Evolutionary conservation across 53 echinoderm and acorn worm species (phyloP), one percentile per base, ranked within the genome.

Genomic region (Arbacia lixula): DNA sequence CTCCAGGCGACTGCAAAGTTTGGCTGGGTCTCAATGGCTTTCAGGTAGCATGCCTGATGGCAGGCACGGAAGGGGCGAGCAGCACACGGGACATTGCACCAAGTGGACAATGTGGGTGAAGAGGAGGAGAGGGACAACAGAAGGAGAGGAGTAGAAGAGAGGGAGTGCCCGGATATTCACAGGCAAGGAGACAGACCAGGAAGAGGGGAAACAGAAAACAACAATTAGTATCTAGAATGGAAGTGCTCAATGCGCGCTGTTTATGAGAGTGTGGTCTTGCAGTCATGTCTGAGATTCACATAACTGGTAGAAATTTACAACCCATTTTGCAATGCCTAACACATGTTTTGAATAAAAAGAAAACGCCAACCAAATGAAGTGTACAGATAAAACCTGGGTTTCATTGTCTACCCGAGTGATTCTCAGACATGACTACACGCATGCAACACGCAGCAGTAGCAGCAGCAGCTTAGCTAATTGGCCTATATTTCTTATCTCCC

Each of bases 1-100:
- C 97, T 97, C 97, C 97, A 97, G 17, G 97, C 97, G 11, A 97
- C 97, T 53, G 97, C 97, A 86, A 97, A 97, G 90, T 97, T 97
- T 11, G 97, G 97, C 53, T 97, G 97, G 4, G 97, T 94, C 73
- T 97, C 97, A 37, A 97, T 97, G 17, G 97, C 97, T 82, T 97
- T 97, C 88, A 97, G 77, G 62, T 97, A 97, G 84, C 97, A 97
- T 26, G 97, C 97, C 97, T 97, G 43, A 66, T 41, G 58, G 38
- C 35, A 66, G n/a, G n/a, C 32, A 66, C 68, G 52, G 31, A 25
- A 12, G 53, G 43, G 66, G 27, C 38, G 9, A 50, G 10, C 55
- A 77, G 63, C 33, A 54, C 36, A 61, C 39, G 61, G 60, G 38
- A 24, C 52, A 55, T 66, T 66, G 66, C 66, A 36, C 36, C 22